Evolutionary conservation across 2,888 invertebrate species (phyloP).

Genomic region (Orchestes rusci): DNA sequence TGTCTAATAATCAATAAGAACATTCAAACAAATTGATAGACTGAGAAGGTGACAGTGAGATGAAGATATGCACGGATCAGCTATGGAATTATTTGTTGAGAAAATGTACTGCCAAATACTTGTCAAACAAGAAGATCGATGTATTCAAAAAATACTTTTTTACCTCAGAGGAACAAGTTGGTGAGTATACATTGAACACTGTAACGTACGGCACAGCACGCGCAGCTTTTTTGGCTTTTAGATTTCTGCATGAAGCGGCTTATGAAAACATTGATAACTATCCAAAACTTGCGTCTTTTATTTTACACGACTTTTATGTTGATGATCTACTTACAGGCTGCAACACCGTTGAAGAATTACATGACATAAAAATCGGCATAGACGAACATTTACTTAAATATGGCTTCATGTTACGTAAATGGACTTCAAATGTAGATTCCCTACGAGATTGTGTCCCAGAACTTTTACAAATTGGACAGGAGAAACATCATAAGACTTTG

Average conservation of each 20-base stretch:
- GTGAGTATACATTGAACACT: too few relatives aligned
- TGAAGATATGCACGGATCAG: constrained; percentile 19
- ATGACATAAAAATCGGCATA: constrained; percentile 4
- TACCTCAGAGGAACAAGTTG: constrained; percentile 7
- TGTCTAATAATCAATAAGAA: too few relatives aligned
- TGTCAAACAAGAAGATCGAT: constrained; percentile 10
- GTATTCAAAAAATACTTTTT: constrained; percentile 17
- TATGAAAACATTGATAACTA: constrained; percentile 1
- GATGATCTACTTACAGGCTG: constrained; percentile 26
- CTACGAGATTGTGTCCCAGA: too few relatives aligned
- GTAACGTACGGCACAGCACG: constrained; percentile 20
- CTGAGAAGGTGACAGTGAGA: too few relatives aligned
- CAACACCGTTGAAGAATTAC: too few relatives aligned
- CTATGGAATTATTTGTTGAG: constrained; percentile 18
- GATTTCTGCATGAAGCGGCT: constrained; percentile 10
- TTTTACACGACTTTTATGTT: constrained; percentile 24
- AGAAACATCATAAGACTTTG: too few relatives aligned
- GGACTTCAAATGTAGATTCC: too few relatives aligned
- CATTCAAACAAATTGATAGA: too few relatives aligned
- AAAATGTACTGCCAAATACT: constrained; percentile 27
- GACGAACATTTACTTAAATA: too few relatives aligned
- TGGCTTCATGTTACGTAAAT: too few relatives aligned
- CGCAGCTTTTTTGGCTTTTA: constrained; percentile 20
- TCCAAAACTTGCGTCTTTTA: constrained; percentile 8
- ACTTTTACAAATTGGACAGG: too few relatives aligned